Conservation (phyloP, 2,888 invertebrate species). For the Cantharis flavilabris region DNA sequence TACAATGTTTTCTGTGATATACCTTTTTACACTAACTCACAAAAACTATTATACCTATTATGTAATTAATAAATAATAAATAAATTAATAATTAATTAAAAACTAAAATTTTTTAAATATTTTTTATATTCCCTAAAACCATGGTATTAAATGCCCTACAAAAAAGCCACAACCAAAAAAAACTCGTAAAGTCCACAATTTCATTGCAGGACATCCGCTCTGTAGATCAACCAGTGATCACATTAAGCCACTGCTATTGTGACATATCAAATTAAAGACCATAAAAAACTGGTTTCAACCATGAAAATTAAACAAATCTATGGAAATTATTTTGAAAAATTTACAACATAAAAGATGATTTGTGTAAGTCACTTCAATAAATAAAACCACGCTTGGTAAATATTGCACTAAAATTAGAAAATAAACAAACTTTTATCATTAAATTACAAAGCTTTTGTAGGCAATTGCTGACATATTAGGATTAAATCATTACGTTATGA, state of each 20-base stretch:
- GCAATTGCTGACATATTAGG: neutral
- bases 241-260: neutral
- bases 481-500: neutral
- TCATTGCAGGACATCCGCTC: too few relatives aligned
- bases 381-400: neutral
- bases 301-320: too few relatives aligned
- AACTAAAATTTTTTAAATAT: too few relatives aligned
- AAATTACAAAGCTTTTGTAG: neutral
- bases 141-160: too few relatives aligned
- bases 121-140: too few relatives aligned
- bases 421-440: neutral
- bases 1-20: neutral
- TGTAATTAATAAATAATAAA: neutral
- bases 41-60: neutral
- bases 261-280: neutral
- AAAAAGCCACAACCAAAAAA: too few relatives aligned
- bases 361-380: neutral
- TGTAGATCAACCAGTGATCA: too few relatives aligned
- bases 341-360: neutral
- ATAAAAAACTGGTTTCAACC: neutral
- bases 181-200: too few relatives aligned
- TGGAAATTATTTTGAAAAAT: too few relatives aligned
- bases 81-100: neutral
- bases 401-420: neutral
- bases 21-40: neutral